Conservation (phyloP, 2,888 invertebrate species). For the Drosophila rubida region DNA sequence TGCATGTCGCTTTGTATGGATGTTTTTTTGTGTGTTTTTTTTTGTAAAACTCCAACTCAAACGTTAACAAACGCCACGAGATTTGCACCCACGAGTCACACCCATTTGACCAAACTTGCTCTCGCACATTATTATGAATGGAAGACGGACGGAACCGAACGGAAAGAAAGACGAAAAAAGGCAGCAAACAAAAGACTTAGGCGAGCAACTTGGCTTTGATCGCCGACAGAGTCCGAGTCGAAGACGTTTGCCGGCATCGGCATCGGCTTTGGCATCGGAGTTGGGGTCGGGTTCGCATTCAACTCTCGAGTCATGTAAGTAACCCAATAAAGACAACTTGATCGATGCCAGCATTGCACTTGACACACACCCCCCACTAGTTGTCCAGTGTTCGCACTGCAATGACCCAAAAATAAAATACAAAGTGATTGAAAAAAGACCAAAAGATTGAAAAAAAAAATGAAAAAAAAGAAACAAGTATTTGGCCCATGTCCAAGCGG, state of each 20-base stretch:
- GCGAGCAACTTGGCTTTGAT: conserved; percentile 66
- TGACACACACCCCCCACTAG: conserved; percentile 67
- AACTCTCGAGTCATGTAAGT: conserved; percentile 63
- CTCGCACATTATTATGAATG: conserved; percentile 67
- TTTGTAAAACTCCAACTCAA: conserved; percentile 7
- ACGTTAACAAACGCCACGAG: conserved; percentile 42
- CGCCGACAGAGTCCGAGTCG: conserved; percentile 18
- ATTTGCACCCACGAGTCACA: conserved; percentile 81
- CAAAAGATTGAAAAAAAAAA: background rate
- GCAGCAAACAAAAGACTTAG: conserved; percentile 73
- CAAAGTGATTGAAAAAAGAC: conserved; percentile 21
- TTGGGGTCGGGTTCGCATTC: conserved; percentile 12
- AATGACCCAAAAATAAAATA: conserved; percentile 57
- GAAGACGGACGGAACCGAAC: conserved; percentile 26
- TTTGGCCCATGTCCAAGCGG: conserved; percentile 36
- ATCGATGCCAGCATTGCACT: conserved; percentile 76
- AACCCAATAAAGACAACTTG: conserved; percentile 76
- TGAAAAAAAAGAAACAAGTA: conserved; percentile 35
- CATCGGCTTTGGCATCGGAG: conserved; percentile 13
- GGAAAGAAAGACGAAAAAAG: conserved; percentile 19
- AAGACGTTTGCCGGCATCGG: conserved; percentile 3
- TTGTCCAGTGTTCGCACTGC: conserved; percentile 48
- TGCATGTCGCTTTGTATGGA: conserved; percentile 59
- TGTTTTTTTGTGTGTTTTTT: conserved; percentile 25
- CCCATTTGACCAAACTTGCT: conserved; percentile 60